Percentiles rank a stretch among this genome's conserved stretches.
Conservation (phyloP, 2,113 vertebrate genomes). For the Hemibagrus wyckioides region DNA sequence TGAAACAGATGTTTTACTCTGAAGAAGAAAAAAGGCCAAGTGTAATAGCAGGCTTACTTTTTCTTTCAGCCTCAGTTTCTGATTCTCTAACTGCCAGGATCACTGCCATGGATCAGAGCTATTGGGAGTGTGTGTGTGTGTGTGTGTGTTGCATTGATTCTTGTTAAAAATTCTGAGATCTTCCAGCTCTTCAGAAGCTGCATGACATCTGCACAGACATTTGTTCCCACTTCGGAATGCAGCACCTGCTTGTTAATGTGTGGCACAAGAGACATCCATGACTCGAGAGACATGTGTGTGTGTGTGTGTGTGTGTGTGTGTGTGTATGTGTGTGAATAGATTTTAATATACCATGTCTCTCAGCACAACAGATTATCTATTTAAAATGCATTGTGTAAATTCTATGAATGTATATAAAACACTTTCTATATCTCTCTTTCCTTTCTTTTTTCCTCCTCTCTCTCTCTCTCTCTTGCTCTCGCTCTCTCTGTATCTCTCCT, state of each 20-base stretch:
- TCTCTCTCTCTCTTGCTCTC: neutral
- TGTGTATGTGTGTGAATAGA: too few relatives aligned
- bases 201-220: slow-evolving; percentile 10
- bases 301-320: too few relatives aligned
- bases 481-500: neutral
- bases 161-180: neutral
- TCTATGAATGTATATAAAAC: too few relatives aligned
- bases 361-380: neutral
- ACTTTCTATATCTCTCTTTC: neutral
- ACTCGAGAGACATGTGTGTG: neutral
- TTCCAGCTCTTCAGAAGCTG: neutral
- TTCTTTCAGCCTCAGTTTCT: neutral
- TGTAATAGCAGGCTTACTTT: neutral
- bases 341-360: neutral
- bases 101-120: too few relatives aligned
- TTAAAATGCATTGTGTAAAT: neutral
- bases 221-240: neutral
- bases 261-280: neutral
- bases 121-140: neutral
- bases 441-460: neutral
- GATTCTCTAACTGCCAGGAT: neutral
- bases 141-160: neutral
- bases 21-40: neutral
- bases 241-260: neutral
- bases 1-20: neutral